Conservation (phyloP, 2,797 vertebrate genomes). For the Gobionotothen gibberifrons region DNA sequence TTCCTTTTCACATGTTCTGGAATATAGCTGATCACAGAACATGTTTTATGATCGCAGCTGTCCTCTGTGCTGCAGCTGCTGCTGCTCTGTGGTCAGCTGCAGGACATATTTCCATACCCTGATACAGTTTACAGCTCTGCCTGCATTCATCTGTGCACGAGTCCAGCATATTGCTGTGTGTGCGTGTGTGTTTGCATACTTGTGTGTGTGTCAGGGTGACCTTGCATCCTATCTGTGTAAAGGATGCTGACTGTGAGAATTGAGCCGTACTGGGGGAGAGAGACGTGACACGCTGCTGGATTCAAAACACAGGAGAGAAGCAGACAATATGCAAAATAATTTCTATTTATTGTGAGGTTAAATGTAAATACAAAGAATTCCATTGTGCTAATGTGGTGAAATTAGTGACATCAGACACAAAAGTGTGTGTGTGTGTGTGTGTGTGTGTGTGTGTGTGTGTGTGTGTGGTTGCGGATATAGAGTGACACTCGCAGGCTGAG, state of each 20-base stretch:
- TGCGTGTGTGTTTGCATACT: background rate
- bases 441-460: background rate
- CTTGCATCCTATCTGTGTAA: conserved; percentile 56
- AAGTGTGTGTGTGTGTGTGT: background rate
- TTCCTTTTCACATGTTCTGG: background rate
- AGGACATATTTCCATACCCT: conserved; percentile 48
- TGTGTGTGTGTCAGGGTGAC: conserved; percentile 58
- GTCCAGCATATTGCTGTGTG: background rate
- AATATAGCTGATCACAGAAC: background rate
- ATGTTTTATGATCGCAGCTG: background rate
- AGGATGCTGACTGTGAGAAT: conserved; percentile 72
- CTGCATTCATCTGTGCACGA: background rate
- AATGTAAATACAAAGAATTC: background rate
- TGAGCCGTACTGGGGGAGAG: conserved; percentile 37
- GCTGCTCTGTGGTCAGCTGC: background rate
- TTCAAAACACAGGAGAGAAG: background rate
- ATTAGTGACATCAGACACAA: conserved; percentile 25
- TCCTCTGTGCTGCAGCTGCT: background rate
- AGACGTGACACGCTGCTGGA: conserved; percentile 23
- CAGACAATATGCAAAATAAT: background rate
- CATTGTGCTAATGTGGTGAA: background rate
- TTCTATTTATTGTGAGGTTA: background rate
- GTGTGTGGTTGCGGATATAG: conserved; percentile 33
- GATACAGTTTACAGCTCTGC: conserved; percentile 12
- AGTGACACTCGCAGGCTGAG: conserved; percentile 37